A percentile compares a stretch with the other conserved stretches of the same genome.
phyloP scores from a whole-genome alignment of 2,888 invertebrate species.

The Strigamia crassipes region DNA sequence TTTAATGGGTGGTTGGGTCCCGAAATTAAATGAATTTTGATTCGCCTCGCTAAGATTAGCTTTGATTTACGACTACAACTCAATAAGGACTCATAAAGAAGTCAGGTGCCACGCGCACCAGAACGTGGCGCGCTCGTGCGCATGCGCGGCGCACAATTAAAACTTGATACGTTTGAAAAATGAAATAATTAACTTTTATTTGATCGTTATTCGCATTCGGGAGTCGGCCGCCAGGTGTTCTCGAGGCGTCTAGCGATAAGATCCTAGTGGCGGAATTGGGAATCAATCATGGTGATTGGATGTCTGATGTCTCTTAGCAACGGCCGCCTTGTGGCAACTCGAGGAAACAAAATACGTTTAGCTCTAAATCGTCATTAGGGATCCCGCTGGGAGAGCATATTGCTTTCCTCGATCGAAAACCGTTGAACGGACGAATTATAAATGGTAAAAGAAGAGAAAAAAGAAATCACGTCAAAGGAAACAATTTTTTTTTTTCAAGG shows the following conservation, averaged over 20 bases:
- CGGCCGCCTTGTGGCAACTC: neutral
- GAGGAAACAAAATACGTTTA: neutral
- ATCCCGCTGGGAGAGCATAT: slow-evolving; percentile 1
- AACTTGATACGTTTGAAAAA: neutral
- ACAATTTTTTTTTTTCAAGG: neutral
- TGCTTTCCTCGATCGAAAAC: neutral
- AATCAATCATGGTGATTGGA: slow-evolving; percentile 12
- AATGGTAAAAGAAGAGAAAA: neutral
- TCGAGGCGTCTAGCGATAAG: neutral
- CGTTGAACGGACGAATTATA: neutral
- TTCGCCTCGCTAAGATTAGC: neutral
- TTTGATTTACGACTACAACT: slow-evolving; percentile 27
- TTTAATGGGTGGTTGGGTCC: slow-evolving; percentile 17
- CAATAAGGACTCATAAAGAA: slow-evolving; percentile 12
- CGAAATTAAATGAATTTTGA: slow-evolving; percentile 25
- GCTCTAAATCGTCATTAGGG: slow-evolving; percentile 22
- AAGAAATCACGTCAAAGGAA: neutral
- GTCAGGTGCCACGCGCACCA: too few relatives aligned
- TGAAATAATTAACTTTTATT: slow-evolving; percentile 30
- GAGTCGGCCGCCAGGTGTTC: neutral
- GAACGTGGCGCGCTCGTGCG: neutral
- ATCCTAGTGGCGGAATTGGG: neutral
- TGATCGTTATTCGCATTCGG: neutral
- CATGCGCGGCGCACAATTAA: neutral
- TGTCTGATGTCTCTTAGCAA: slow-evolving; percentile 4